Base-by-base conservation (phyloP, 2,797 vertebrate genomes). In the Luscinia megarhynchos region DNA sequence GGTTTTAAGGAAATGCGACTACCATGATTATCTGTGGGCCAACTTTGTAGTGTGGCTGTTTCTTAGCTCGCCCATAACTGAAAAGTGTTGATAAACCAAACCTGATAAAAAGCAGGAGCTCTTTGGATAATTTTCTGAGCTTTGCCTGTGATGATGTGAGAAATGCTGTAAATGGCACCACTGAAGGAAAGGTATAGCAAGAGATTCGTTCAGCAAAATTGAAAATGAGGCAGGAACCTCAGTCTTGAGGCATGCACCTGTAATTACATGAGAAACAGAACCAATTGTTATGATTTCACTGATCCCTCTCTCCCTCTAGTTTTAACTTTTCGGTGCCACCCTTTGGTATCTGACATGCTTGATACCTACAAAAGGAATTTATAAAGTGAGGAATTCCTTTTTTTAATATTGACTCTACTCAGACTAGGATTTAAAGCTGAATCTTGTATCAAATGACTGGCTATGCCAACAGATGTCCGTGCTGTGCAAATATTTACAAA, bases 401-500 rank as follows among this genome's bases (percentile, higher is more conserved):
- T 84, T 89, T 87, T 87, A 67, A 70, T 93, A 77, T 21, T 77
- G 84, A 74, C 32, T 93, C 40, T 83, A 26, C 34, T 10, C 54
- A 87, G 76, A 57, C 58, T 73, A 57, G 75, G 73, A 78, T 95
- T 92, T 95, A 84, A 92, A 81, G 58, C 59, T 63, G 53, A 88
- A 75, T 96, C 45, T 77, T 78, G 22, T 63, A 73, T 92, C 67
- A 90, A 38, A 92, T 93, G 79, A 80, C 69, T 94, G 79, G 46
- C 84, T 95, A 23, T 88, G 76, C 78, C 76, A 94, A 91, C 93
- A 96, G 94, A 95, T 97, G 92, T 92, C 91, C 82, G 75, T 96
- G 81, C 82, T 89, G 87, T 94, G 87, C 84, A 95, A 96, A 97
- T 97, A 96, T 97, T 96, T 96, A 95, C 94, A 96, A 96, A 96